These are phyloP conservation scores for Terebella lapidaria DNA, from an alignment of 2,888 invertebrate species.

Conservation along the genomic window DNA sequence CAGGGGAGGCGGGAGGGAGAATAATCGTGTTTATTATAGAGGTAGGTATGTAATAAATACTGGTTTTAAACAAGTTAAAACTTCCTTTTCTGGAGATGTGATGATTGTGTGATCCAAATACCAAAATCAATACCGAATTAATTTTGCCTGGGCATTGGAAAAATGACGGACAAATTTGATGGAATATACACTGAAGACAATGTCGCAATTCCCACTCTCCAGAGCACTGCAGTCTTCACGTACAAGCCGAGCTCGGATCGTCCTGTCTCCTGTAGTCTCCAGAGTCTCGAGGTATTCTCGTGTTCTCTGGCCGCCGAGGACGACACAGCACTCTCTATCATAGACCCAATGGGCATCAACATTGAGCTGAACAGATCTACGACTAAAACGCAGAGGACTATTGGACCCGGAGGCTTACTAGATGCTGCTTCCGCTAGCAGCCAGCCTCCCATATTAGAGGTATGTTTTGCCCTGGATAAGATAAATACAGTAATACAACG, in stretches of 20 bases:
- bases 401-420: slow-evolving; percentile 29
- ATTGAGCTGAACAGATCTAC: slow-evolving; percentile 45
- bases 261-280: slow-evolving; percentile 80
- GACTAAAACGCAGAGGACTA: slow-evolving; percentile 32
- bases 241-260: slow-evolving; percentile 68
- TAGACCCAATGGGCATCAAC: slow-evolving; percentile 66
- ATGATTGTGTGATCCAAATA: no score
- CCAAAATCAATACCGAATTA: no score
- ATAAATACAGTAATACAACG: no score
- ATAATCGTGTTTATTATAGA: no score
- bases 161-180: no score
- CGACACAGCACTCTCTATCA: slow-evolving; percentile 87
- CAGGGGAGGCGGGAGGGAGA: no score
- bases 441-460: slow-evolving; percentile 44
- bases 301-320: slow-evolving; percentile 85
- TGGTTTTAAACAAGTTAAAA: no score
- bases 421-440: slow-evolving; percentile 36
- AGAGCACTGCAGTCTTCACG: slow-evolving; percentile 82
- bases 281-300: slow-evolving; percentile 82
- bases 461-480: no score
- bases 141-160: no score
- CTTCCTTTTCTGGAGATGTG: no score
- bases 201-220: slow-evolving; percentile 17
- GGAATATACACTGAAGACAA: no score
- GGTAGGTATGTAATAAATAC: no score